phyloP scores from a whole-genome alignment of 92 coral and sea anemone genomes.

The Porites cylindrica region DNA sequence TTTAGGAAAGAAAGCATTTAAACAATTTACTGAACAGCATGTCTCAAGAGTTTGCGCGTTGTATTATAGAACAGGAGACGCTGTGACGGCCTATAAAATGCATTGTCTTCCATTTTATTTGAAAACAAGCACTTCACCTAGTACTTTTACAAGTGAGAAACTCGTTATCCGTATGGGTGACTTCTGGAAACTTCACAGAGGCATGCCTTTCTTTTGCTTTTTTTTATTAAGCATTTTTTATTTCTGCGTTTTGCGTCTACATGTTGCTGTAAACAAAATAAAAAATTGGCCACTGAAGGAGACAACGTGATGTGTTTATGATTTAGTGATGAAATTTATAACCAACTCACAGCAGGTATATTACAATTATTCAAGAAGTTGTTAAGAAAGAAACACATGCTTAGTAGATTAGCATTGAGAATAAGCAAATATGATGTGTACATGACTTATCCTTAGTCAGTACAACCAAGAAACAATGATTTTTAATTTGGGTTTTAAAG shows the following conservation, averaged over 20 bases:
- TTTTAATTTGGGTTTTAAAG: not conserved
- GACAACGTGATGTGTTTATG: not conserved
- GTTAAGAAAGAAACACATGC: not conserved
- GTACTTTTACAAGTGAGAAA: no score
- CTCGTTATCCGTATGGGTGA: no score
- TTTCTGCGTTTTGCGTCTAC: no score
- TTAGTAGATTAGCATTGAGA: not conserved
- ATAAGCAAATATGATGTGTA: not conserved
- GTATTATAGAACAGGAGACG: not conserved
- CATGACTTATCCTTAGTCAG: no score
- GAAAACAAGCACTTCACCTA: no score
- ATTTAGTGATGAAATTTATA: not conserved
- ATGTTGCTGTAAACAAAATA: no score
- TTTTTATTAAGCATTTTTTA: no score
- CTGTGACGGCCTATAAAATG: not conserved
- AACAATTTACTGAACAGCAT: constrained; percentile 42
- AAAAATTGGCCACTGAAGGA: not conserved
- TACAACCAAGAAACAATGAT: no score
- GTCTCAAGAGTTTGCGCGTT: not conserved
- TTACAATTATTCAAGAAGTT: not conserved
- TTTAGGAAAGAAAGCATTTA: constrained; percentile 25
- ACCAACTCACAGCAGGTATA: constrained; percentile 14
- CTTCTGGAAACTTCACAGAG: no score
- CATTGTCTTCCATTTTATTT: no score
- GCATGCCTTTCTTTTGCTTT: no score